Base-by-base conservation (phyloP, 2,797 vertebrate species). In the Thalassophryne amazonica region DNA sequence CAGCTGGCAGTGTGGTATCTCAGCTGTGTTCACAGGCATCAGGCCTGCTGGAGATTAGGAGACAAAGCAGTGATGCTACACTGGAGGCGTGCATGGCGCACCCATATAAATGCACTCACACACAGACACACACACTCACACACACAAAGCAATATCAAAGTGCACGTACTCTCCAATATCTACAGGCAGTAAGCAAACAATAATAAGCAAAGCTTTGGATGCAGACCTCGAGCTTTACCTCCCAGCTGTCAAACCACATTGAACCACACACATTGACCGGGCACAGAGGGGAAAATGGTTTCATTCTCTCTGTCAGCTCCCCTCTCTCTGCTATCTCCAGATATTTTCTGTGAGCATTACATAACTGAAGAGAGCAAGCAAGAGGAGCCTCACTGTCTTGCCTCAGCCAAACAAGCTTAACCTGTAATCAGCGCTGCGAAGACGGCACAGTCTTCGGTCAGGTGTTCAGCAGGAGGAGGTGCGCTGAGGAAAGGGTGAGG, bases 1-100 rank as follows among this genome's bases (percentile, higher is more conserved):
- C 81, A 88, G 82, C 80, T 87, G 85, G 75, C 76, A 66, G 56
- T 58, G 65, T 64, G 63, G 59, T 83, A 81, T 83, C n/a, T n/a
- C 74, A 68, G 51, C 77, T 64, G 73, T 80, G 68, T 70, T 84
- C 71, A 74, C 69, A 72, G 84, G 78, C 68, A 81, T 77, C 65
- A 65, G 58, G 69, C 52, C 67, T 71, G 55, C 60, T 69, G 48
- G 70, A 86, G 77, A 81, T 84, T 71, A 88, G 46, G 60, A 73
- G 63, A 65, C 25, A 15, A 39, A 60, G 54, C 39, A 48, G 56
- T 62, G 48, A 64, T 71, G 51, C 50, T 46, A 51, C n/a, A n/a
- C 61, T 45, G 37, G 64, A 79, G 72, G 80, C 73, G 18, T 49
- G 40, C 30, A 29, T 62, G n/a, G 59, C 25, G 45, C 27, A 33